These are phyloP conservation scores for Aphelocoma californica DNA, from an alignment of 2,797 vertebrate genomes.

Conservation along the genomic window DNA sequence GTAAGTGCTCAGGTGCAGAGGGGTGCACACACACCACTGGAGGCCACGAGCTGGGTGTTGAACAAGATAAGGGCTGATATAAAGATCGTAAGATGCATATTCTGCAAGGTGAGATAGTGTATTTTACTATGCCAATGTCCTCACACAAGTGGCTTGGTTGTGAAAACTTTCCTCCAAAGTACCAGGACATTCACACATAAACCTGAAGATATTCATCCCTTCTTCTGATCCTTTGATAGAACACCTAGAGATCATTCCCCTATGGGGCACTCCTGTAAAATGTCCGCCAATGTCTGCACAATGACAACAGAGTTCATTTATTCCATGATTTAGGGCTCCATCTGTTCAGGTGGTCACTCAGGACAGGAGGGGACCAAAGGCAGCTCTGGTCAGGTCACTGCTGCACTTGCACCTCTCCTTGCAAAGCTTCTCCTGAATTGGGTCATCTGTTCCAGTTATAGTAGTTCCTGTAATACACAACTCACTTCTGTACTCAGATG, in stretches of 20 bases:
- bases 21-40: background rate
- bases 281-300: too few species aligned
- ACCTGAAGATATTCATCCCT: background rate
- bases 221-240: background rate
- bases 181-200: background rate
- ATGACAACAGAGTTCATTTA: background rate
- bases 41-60: background rate
- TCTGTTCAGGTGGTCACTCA: background rate
- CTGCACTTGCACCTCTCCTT: background rate
- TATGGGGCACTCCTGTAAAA: background rate
- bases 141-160: too few species aligned
- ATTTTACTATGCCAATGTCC: background rate
- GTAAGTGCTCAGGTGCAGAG: background rate
- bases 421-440: background rate
- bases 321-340: background rate
- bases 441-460: background rate
- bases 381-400: background rate
- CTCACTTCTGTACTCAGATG: background rate
- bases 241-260: background rate
- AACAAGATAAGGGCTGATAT: background rate
- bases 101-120: background rate
- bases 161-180: background rate
- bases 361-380: background rate
- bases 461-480: background rate
- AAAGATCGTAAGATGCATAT: background rate